phyloP scores from a whole-genome alignment of 2,797 vertebrate species.

The Catharus ustulatus region DNA sequence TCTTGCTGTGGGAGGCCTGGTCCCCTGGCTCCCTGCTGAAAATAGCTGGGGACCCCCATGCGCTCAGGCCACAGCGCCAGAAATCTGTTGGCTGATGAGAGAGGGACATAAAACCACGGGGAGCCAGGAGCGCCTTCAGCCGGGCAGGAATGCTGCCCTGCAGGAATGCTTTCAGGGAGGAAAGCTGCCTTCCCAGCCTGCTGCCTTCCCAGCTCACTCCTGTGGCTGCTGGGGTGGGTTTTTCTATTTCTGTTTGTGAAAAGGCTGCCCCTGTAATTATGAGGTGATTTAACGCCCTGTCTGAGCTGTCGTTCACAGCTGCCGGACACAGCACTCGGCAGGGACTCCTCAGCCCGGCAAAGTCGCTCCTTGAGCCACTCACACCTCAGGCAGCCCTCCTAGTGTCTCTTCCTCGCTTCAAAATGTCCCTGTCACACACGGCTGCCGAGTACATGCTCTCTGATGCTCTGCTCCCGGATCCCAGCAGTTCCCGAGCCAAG shows the following conservation, averaged over 20 bases:
- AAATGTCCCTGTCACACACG: constrained; percentile 90
- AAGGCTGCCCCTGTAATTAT: constrained; percentile 58
- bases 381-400: neutral
- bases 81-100: constrained; percentile 57
- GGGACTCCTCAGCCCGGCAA: neutral
- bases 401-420: accelerated
- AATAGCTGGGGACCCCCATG: neutral
- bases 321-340: neutral
- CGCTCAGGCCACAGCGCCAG: neutral
- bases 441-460: constrained; percentile 94
- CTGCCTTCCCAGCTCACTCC: neutral
- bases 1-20: neutral
- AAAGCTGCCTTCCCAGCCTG: neutral
- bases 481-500: constrained; percentile 71
- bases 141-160: neutral
- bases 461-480: constrained; percentile 88
- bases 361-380: accelerated
- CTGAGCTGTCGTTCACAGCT: neutral
- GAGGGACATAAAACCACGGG: constrained; percentile 52
- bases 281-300: neutral
- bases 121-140: neutral
- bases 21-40: neutral
- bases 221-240: neutral
- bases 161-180: neutral
- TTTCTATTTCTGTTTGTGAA: constrained; percentile 39